These are phyloP conservation scores for Scaptomyza caliginosa DNA, from an alignment of 2,888 invertebrate genomes.

Conservation along the genomic window DNA sequence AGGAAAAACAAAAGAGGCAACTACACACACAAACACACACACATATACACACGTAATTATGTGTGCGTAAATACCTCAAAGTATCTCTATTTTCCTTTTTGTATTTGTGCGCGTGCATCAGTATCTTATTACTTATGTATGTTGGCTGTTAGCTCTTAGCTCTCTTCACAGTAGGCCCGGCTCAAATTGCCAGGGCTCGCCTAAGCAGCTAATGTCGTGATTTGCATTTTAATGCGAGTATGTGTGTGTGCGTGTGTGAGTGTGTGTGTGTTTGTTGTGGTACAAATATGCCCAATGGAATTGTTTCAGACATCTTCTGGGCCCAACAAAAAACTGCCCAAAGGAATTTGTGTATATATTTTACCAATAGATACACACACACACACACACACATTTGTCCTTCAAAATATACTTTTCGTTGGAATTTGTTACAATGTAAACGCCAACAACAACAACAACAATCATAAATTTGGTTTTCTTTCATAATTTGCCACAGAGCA, in stretches of 20 bases:
- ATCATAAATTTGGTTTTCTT: constrained; percentile 39
- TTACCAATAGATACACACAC: constrained; percentile 11
- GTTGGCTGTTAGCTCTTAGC: constrained; percentile 24
- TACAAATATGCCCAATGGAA: constrained; percentile 51
- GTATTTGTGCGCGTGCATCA: constrained; percentile 51
- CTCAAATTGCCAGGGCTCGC: constrained; percentile 62
- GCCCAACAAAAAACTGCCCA: constrained; percentile 16
- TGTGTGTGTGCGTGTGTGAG: constrained; percentile 4
- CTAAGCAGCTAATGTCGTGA: constrained; percentile 63
- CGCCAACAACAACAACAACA: constrained; percentile 20
- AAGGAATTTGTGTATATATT: background rate
- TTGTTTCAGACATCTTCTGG: constrained; percentile 31
- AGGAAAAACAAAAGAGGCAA: constrained; percentile 17
- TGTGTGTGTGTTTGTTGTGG: too few species aligned
- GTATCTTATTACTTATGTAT: constrained; percentile 57
- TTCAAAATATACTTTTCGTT: constrained; percentile 3
- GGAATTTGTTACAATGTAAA: constrained; percentile 44
- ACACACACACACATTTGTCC: constrained; percentile 14
- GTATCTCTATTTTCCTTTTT: constrained; percentile 46
- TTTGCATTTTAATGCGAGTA: constrained; percentile 70
- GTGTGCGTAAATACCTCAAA: constrained; percentile 45
- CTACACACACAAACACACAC: constrained; percentile 6
- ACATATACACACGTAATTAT: constrained; percentile 44
- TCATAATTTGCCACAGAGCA: constrained; percentile 45
- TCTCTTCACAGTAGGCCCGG: constrained; percentile 18